phyloP scores from a whole-genome alignment of 2,113 vertebrate species.

The Acinonyx jubatus region DNA sequence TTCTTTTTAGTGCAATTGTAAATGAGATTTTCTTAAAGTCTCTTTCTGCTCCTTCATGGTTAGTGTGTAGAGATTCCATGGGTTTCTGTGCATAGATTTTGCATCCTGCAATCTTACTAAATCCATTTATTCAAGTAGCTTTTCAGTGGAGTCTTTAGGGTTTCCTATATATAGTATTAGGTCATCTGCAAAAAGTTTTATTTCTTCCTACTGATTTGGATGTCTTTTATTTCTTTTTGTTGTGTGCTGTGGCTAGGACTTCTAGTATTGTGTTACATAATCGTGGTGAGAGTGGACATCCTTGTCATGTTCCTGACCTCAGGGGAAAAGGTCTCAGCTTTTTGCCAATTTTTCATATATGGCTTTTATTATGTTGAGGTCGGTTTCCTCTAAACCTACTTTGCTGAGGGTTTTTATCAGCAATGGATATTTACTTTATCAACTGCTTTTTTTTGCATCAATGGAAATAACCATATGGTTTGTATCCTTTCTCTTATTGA shows the following conservation, averaged over 20 bases:
- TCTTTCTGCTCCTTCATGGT: not conserved
- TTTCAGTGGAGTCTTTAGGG: not conserved
- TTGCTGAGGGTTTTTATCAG: not conserved
- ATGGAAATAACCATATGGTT: not conserved
- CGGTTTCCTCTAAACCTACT: not conserved
- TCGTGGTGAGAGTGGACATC: not conserved
- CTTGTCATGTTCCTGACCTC: not conserved
- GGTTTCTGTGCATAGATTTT: not conserved
- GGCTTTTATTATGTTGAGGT: not conserved
- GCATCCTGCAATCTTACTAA: not conserved
- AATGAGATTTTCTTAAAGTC: not conserved
- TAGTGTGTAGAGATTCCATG: not conserved
- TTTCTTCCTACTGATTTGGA: not conserved
- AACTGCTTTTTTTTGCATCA: not conserved
- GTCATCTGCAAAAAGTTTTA: not conserved
- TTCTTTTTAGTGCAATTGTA: not conserved
- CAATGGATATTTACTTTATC: not conserved
- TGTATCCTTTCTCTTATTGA: not conserved
- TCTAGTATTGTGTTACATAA: not conserved
- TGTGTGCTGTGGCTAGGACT: not conserved
- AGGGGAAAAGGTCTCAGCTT: not conserved
- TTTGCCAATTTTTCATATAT: not conserved
- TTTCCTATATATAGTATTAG: not conserved
- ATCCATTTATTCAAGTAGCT: not conserved
- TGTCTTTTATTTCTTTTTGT: not conserved